Percentiles rank a stretch among this genome's conserved stretches.
These are phyloP conservation scores for Agapostemon virescens DNA, from an alignment of 2,888 invertebrate genomes.

Conservation along the genomic window DNA sequence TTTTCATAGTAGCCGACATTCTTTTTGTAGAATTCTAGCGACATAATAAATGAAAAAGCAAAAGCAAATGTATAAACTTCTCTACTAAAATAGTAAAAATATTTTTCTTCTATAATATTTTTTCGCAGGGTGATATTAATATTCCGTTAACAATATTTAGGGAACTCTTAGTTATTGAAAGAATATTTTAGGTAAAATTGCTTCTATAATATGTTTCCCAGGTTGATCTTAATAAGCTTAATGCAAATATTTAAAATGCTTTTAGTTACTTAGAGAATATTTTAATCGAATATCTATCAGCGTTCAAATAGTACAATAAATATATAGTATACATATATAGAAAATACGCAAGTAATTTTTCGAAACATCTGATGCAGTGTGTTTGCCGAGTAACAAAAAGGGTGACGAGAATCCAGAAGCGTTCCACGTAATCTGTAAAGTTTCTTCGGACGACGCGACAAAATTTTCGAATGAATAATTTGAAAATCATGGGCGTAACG, in stretches of 20 bases:
- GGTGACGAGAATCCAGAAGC: neutral
- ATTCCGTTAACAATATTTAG: neutral
- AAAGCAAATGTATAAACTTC: neutral
- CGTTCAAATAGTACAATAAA: too few species aligned
- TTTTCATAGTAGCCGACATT: too few species aligned
- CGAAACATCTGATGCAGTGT: neutral
- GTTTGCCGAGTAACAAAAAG: neutral
- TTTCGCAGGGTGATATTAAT: neutral
- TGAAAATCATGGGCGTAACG: neutral
- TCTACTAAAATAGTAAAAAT: neutral
- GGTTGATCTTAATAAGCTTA: too few species aligned
- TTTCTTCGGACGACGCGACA: neutral
- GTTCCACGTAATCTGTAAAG: neutral
- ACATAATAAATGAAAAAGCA: neutral
- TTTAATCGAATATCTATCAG: too few species aligned
- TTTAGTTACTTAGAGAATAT: too few species aligned
- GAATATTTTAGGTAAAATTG: too few species aligned
- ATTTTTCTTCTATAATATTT: too few species aligned
- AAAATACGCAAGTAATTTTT: too few species aligned
- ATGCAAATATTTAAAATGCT: too few species aligned
- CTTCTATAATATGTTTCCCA: too few species aligned
- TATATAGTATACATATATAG: too few species aligned
- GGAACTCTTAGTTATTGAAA: too few species aligned
- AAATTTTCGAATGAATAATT: neutral
- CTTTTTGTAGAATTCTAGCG: neutral